Evolutionary conservation across 2,113 vertebrate genomes (phyloP).

Genomic region (Cercocebus atys): DNA sequence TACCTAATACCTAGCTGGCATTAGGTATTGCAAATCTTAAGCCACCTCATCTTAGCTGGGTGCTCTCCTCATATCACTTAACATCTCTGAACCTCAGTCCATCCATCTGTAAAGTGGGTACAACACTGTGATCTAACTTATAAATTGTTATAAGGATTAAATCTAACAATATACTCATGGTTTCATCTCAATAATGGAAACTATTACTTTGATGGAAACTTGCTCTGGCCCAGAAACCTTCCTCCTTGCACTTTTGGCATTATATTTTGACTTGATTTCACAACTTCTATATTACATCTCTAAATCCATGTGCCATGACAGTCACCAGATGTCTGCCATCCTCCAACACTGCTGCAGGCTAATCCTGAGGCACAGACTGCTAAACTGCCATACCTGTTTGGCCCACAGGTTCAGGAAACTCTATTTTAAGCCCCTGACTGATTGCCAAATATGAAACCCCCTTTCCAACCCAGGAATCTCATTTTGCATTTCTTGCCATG

Average conservation of each 20-base stretch:
- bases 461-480: slow-evolving; percentile 26
- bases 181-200: background rate
- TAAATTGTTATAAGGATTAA: background rate
- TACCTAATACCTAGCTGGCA: too few relatives aligned
- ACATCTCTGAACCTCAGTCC: background rate
- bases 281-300: background rate
- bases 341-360: background rate
- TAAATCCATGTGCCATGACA: background rate
- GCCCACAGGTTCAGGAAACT: background rate
- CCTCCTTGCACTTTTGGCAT: background rate
- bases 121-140: background rate
- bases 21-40: background rate
- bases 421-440: background rate
- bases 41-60: background rate
- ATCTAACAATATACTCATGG: background rate
- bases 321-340: background rate
- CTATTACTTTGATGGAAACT: background rate
- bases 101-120: background rate
- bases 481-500: slow-evolving; percentile 39
- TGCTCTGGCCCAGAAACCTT: background rate
- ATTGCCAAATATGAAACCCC: slow-evolving; percentile 11
- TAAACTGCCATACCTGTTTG: background rate
- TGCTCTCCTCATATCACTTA: background rate
- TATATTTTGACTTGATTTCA: background rate
- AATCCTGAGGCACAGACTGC: background rate